phyloP scores from a whole-genome alignment of 2,888 invertebrate genomes.

The Tipula lateralis region DNA sequence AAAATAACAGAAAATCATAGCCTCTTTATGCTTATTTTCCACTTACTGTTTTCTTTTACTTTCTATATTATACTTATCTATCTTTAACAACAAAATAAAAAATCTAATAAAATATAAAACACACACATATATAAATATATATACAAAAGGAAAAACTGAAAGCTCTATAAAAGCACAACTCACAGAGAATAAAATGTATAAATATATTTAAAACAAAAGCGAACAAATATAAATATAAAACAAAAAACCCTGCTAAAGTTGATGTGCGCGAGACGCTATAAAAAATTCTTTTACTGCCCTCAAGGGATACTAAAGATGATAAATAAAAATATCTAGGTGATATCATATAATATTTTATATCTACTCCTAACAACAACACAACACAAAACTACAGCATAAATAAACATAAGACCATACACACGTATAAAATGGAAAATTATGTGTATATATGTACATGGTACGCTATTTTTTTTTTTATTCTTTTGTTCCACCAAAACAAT shows the following conservation, averaged over 20 bases:
- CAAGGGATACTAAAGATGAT: constrained; percentile 30
- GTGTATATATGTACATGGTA: background rate
- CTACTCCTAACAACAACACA: background rate
- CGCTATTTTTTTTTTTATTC: background rate
- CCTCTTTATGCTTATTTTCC: constrained; percentile 24
- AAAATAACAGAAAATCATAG: constrained; percentile 24
- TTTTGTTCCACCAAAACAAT: constrained; percentile 19
- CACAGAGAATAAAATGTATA: background rate
- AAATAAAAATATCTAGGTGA: constrained; percentile 29
- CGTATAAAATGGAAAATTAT: constrained; percentile 24
- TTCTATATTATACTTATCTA: constrained; percentile 9
- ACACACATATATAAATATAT: background rate
- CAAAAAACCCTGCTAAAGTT: background rate
- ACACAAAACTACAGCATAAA: constrained; percentile 6
- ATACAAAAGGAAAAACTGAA: constrained; percentile 25
- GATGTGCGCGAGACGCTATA: constrained; percentile 32
- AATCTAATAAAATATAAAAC: background rate
- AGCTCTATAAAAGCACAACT: constrained; percentile 32
- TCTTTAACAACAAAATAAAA: background rate
- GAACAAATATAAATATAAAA: constrained; percentile 20
- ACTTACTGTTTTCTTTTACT: constrained; percentile 1
- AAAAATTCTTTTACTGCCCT: constrained; percentile 33
- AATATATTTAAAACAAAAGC: constrained; percentile 19
- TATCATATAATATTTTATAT: constrained; percentile 15
- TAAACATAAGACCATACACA: constrained; percentile 24